Base-by-base conservation (phyloP, 2,888 invertebrate genomes). In the Hypolimnas misippus region DNA sequence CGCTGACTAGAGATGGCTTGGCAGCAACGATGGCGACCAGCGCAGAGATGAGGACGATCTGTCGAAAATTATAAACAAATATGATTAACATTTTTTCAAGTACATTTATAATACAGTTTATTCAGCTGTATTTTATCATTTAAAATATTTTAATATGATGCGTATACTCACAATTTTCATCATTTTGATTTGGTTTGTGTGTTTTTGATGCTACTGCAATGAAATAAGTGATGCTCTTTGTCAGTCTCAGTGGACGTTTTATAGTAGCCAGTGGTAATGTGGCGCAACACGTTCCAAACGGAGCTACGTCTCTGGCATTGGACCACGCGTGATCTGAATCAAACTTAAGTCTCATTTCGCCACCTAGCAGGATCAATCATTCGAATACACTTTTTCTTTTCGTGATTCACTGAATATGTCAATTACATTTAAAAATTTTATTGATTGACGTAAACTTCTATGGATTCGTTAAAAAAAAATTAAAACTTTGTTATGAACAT, bases 301-400 rank as follows among this genome's bases (percentile, higher is more conserved):
- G 68, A 76, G 75, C 72, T 66, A 74, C 73, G 79, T 77, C 81
- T 84, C 84, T 89, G 90, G 80, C 90, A 90, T 90, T 91, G 90
- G 77, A 62, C 67, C 70, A 75, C 53, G 76, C 90, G 90, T 91
- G 90, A 83, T 79, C 67, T 73, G 89, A 84, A 85, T 89, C 73
- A 63, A 73, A 74, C 65, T 62, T 51, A 59, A 62, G 53, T 51
- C 53, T 60, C 46, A 57, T 71, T 72, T 73, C 71, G 65, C 67
- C 73, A 75, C 74, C 76, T 73, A 76, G 65, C 70, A 64, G 72
- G 76, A 80, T 77, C 75, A 71, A 81, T 77, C 75, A 50, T 50
- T 53, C 21, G 12, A 31, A 52, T 7, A 14, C 21, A 40, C 14
- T 62, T 62, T 62, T 56, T 33, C 42, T 25, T 46, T 16, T 14